phyloP scores from a whole-genome alignment of 2,888 invertebrate species.

The Agriopis marginaria region DNA sequence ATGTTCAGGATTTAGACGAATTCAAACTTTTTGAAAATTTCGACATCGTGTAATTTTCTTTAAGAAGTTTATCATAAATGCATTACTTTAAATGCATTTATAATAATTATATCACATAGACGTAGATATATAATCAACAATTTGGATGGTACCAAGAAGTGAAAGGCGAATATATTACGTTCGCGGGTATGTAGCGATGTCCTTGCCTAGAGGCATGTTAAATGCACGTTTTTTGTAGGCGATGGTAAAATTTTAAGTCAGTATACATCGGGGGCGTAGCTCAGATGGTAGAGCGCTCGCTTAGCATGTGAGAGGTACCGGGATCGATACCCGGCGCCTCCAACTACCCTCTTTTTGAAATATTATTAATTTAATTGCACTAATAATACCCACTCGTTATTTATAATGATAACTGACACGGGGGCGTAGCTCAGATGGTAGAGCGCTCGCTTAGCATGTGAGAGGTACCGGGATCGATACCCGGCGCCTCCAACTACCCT shows the following conservation, averaged over 20 bases:
- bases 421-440: constrained; percentile 75
- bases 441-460: constrained; percentile 87
- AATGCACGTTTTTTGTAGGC: not conserved
- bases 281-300: constrained; percentile 87
- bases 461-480: constrained; percentile 82
- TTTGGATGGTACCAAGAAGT: not conserved
- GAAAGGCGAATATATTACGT: constrained; percentile 11
- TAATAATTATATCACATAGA: not conserved
- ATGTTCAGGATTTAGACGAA: not conserved
- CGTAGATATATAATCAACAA: not conserved
- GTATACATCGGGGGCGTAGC: constrained; percentile 77
- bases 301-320: constrained; percentile 86
- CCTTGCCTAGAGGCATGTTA: constrained; percentile 11
- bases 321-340: constrained; percentile 87
- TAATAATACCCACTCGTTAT: not conserved
- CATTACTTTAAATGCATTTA: not conserved
- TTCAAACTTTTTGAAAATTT: not conserved
- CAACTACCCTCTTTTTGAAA: constrained; percentile 48
- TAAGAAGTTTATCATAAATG: not conserved
- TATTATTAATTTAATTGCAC: not conserved
- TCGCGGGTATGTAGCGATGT: constrained; percentile 5
- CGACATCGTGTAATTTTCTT: too few relatives aligned
- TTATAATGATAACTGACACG: not conserved
- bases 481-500: constrained; percentile 58
- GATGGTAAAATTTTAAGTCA: not conserved